phyloP scores from a whole-genome alignment of 1,140 invertebrate genomes.

The Euura lappo region DNA sequence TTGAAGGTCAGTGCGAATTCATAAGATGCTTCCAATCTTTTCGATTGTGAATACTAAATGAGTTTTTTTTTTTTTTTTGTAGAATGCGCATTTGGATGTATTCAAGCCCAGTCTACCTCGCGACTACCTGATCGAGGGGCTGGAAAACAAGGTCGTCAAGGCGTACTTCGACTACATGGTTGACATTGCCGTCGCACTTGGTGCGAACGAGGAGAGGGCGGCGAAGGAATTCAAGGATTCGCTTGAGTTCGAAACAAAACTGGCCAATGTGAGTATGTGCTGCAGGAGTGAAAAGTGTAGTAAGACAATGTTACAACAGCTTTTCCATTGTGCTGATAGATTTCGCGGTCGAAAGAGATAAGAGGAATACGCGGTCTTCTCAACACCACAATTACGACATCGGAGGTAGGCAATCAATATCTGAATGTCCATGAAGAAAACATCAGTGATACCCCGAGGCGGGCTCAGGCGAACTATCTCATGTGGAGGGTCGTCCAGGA shows the following conservation, averaged over 20 bases:
- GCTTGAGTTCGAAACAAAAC: slow-evolving; percentile 66
- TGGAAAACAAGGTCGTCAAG: slow-evolving; percentile 44
- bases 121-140: slow-evolving; percentile 64
- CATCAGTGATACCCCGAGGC: slow-evolving; percentile 66
- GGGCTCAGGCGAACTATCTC: slow-evolving; percentile 71
- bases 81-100: slow-evolving; percentile 63
- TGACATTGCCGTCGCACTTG: slow-evolving; percentile 65
- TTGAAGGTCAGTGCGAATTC: slow-evolving; percentile 74
- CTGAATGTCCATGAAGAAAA: slow-evolving; percentile 63
- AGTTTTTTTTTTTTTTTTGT: too few relatives aligned
- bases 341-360: slow-evolving; percentile 68
- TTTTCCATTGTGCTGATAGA: slow-evolving; percentile 43
- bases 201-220: slow-evolving; percentile 58
- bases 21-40: neutral
- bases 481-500: slow-evolving; percentile 66
- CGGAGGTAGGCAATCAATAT: slow-evolving; percentile 59
- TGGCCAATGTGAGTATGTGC: slow-evolving; percentile 47
- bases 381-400: slow-evolving; percentile 71
- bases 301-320: neutral
- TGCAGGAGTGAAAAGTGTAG: slow-evolving; percentile 59
- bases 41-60: too few relatives aligned
- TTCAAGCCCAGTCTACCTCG: slow-evolving; percentile 63
- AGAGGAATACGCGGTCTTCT: slow-evolving; percentile 69
- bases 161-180: slow-evolving; percentile 51
- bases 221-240: slow-evolving; percentile 63